phyloP scores from a whole-genome alignment of 2,888 invertebrate genomes.

The Parascotia fuliginaria region DNA sequence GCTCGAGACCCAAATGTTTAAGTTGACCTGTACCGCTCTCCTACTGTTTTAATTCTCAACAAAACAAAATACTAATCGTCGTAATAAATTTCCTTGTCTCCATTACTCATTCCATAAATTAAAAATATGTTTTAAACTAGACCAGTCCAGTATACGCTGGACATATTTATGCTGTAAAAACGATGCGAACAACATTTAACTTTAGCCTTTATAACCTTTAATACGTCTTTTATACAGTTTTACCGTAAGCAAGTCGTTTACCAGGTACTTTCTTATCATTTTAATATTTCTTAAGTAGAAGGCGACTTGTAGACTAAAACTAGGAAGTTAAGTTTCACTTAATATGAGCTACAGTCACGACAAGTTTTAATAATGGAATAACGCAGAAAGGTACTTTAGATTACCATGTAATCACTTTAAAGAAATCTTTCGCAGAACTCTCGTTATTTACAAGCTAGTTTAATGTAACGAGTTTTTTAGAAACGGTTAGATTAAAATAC shows the following conservation, averaged over 20 bases:
- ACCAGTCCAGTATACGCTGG: constrained; percentile 7
- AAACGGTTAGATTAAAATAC: constrained; percentile 4
- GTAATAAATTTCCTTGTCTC: not conserved
- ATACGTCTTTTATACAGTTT: constrained; percentile 20
- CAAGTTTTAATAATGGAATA: constrained; percentile 43
- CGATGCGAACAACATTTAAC: constrained; percentile 10
- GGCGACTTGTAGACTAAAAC: constrained; percentile 34
- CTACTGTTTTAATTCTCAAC: not conserved
- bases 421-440: constrained; percentile 21
- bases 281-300: constrained; percentile 42
- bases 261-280: constrained; percentile 36
- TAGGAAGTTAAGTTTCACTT: constrained; percentile 46
- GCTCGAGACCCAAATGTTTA: not conserved
- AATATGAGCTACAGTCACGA: constrained; percentile 53
- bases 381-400: constrained; percentile 34
- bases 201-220: constrained; percentile 10
- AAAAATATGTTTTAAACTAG: constrained; percentile 18
- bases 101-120: constrained; percentile 4
- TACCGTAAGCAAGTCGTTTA: constrained; percentile 21
- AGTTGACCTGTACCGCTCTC: too few species aligned
- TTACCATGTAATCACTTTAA: constrained; percentile 28
- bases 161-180: constrained; percentile 18
- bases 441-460: constrained; percentile 17
- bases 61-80: not conserved
- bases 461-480: constrained; percentile 1